A percentile compares a stretch with the other conserved stretches of the same genome.
Evolutionary conservation across 1,140 invertebrate species (phyloP).

Genomic region (Lucilia cuprina): DNA sequence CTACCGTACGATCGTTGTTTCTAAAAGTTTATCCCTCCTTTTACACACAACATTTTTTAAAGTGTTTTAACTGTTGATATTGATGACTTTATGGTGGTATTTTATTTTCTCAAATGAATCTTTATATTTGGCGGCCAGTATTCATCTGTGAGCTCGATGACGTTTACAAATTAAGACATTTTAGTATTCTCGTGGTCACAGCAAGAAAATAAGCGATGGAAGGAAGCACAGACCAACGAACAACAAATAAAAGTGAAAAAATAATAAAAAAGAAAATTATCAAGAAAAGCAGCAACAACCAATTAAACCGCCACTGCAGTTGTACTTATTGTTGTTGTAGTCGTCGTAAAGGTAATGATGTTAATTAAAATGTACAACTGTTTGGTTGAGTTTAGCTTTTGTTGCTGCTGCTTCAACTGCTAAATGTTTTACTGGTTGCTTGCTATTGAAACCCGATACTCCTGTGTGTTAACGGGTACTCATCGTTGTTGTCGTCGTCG

Average conservation of each 20-base stretch:
- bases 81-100: conserved; percentile 1
- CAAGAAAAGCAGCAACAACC: conserved; percentile 8
- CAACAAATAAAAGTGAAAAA: background rate
- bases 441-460: conserved; percentile 24
- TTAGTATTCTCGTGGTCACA: conserved; percentile 3
- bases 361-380: conserved; percentile 35
- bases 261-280: background rate
- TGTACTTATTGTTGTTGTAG: background rate
- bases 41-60: background rate
- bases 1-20: too few relatives aligned
- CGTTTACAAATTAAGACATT: conserved; percentile 34
- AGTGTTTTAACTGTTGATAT: background rate
- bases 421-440: background rate
- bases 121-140: background rate
- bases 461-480: background rate
- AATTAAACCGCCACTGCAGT: conserved; percentile 20
- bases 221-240: background rate
- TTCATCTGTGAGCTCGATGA: background rate
- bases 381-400: background rate
- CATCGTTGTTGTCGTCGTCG: background rate
- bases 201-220: background rate
- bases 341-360: conserved; percentile 32
- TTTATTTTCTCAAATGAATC: background rate
- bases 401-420: background rate
- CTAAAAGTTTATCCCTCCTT: too few relatives aligned